phyloP scores from a whole-genome alignment of 2,888 invertebrate genomes.

The Bedellia somnulentella region DNA sequence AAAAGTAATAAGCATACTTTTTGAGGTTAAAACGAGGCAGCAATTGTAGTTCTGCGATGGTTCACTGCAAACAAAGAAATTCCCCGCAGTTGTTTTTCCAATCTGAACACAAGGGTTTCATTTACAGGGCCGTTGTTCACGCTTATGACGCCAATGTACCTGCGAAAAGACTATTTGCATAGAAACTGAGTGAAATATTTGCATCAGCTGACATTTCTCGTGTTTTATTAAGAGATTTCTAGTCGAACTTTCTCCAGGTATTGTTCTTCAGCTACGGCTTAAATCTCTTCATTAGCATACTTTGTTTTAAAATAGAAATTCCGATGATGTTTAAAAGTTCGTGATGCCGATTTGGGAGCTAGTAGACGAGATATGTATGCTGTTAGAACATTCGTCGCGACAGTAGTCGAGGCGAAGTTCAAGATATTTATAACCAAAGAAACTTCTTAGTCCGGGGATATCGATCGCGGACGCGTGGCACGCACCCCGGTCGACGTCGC shows the following conservation, averaged over 20 bases:
- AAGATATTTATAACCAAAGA: slow-evolving; percentile 57
- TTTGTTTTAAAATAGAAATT: too few species aligned
- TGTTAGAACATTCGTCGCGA: too few species aligned
- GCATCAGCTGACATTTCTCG: slow-evolving; percentile 48
- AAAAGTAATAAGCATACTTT: too few species aligned
- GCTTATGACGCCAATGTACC: slow-evolving; percentile 22
- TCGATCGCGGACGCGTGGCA: slow-evolving; percentile 54
- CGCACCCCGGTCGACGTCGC: too few species aligned
- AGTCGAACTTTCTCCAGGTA: slow-evolving; percentile 31
- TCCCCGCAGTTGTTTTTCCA: slow-evolving; percentile 31
- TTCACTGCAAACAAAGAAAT: slow-evolving; percentile 32
- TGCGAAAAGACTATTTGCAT: slow-evolving; percentile 37
- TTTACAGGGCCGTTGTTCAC: slow-evolving; percentile 25
- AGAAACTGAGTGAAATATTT: slow-evolving; percentile 50
- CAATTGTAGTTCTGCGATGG: too few species aligned
- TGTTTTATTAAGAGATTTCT: slow-evolving; percentile 46
- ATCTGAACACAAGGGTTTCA: slow-evolving; percentile 22
- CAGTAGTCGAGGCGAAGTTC: slow-evolving; percentile 53
- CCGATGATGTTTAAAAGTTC: too few species aligned
- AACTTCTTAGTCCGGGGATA: too few species aligned
- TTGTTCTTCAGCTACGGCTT: slow-evolving; percentile 1
- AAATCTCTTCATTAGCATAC: too few species aligned
- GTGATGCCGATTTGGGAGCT: too few species aligned
- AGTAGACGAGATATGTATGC: too few species aligned
- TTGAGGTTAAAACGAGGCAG: too few species aligned